These are phyloP conservation scores for Piprites chloris DNA, from an alignment of 2,113 vertebrate species.

Conservation along the genomic window DNA sequence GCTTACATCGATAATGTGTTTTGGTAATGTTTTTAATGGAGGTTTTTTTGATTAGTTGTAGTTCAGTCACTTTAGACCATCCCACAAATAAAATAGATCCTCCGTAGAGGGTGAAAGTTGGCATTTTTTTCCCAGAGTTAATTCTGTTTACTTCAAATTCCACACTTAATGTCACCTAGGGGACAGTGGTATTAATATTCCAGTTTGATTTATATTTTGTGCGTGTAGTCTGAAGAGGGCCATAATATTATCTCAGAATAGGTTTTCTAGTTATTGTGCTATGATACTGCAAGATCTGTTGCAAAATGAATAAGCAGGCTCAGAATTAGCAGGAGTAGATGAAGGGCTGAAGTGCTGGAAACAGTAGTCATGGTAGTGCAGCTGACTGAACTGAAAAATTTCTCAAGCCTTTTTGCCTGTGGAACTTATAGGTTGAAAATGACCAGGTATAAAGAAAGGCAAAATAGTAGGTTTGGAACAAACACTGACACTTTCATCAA, in stretches of 20 bases:
- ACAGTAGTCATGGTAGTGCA: rapidly evolving
- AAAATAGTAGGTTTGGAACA: neutral
- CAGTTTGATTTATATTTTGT: neutral
- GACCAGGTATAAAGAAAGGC: neutral
- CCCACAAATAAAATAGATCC: neutral
- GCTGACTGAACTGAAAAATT: neutral
- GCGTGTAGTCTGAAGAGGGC: neutral
- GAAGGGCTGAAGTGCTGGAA: neutral
- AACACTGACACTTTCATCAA: neutral
- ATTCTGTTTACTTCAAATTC: neutral
- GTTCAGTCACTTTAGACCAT: neutral
- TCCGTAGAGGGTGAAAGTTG: neutral
- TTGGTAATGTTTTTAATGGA: neutral
- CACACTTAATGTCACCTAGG: neutral
- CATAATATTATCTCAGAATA: neutral
- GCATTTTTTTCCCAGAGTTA: neutral
- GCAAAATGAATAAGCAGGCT: neutral
- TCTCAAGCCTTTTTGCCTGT: neutral
- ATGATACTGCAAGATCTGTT: neutral
- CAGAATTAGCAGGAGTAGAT: neutral
- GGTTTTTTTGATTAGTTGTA: rapidly evolving
- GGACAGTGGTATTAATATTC: neutral
- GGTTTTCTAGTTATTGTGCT: neutral
- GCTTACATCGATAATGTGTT: neutral
- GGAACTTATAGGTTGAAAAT: neutral